Evolutionary conservation across 1,140 invertebrate species (phyloP).

Genomic region (Eupristina koningsbergeri): DNA sequence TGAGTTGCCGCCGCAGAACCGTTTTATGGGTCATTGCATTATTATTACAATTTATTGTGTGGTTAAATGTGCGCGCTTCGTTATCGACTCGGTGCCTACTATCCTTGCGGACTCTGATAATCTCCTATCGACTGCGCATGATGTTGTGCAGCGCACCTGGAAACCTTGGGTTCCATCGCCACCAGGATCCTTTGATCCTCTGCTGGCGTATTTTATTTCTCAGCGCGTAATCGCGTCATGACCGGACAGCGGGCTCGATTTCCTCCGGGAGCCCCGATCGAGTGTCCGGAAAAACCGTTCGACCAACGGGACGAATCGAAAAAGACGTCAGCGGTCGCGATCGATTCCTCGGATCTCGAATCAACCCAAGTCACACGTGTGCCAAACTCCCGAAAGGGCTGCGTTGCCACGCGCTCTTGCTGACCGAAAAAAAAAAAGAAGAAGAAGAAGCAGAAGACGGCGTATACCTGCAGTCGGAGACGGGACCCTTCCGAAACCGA

Average conservation of each 20-base stretch:
- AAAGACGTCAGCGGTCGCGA: conserved; percentile 24
- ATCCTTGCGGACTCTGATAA: background rate
- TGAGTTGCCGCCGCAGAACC: too few species aligned
- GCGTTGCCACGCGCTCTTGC: background rate
- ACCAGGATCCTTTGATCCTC: too few species aligned
- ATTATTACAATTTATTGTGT: background rate
- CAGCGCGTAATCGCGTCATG: too few species aligned
- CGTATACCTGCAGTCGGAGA: background rate
- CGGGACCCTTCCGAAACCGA: conserved; percentile 1
- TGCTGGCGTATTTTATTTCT: too few species aligned
- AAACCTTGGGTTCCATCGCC: too few species aligned
- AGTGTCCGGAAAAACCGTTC: conserved; percentile 23
- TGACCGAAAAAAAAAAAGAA: background rate
- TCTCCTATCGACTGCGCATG: too few species aligned
- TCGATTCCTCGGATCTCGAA: conserved; percentile 30
- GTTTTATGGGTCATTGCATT: background rate
- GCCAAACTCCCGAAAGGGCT: background rate
- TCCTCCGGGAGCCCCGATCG: too few species aligned
- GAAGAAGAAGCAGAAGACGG: background rate
- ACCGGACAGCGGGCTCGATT: too few species aligned
- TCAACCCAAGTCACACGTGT: background rate
- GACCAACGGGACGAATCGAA: conserved; percentile 28
- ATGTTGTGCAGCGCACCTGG: too few species aligned
- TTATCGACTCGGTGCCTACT: background rate
- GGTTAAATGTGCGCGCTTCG: background rate